Evolutionary conservation across 2,888 invertebrate genomes (phyloP).

Genomic region (Mythimna albipuncta): DNA sequence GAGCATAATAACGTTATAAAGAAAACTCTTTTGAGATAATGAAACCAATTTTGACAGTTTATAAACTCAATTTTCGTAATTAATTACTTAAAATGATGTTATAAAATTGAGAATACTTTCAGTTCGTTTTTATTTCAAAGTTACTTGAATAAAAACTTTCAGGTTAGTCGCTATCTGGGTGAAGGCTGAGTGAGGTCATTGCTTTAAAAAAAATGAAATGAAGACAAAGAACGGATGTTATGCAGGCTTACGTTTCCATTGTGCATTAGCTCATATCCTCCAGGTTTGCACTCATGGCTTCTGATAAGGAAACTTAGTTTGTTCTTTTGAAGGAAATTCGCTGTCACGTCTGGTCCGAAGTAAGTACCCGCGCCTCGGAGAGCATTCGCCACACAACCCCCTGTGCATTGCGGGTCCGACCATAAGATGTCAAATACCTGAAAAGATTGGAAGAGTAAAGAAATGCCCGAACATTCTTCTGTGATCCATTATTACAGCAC

Average conservation of each 20-base stretch:
- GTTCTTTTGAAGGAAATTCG: slow-evolving; percentile 94
- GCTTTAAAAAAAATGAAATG: not conserved
- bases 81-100: slow-evolving; percentile 18
- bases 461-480: not conserved
- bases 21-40: slow-evolving; percentile 38
- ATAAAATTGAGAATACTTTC: not conserved
- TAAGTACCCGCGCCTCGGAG: slow-evolving; percentile 97
- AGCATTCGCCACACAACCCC: slow-evolving; percentile 95
- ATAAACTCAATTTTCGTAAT: slow-evolving; percentile 42
- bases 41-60: slow-evolving; percentile 39
- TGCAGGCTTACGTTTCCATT: slow-evolving; percentile 92
- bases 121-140: not conserved
- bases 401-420: slow-evolving; percentile 96
- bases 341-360: slow-evolving; percentile 97
- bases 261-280: slow-evolving; percentile 97
- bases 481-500: not conserved
- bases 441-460: slow-evolving; percentile 33
- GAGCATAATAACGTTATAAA: slow-evolving; percentile 5
- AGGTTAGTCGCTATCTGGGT: not conserved
- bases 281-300: slow-evolving; percentile 98
- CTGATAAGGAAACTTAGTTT: slow-evolving; percentile 95
- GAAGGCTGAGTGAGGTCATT: not conserved
- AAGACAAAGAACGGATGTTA: slow-evolving; percentile 10
- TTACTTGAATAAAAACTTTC: not conserved
- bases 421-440: slow-evolving; percentile 98